phyloP scores from a whole-genome alignment of 2,113 vertebrate genomes.

The Saccopteryx bilineata region DNA sequence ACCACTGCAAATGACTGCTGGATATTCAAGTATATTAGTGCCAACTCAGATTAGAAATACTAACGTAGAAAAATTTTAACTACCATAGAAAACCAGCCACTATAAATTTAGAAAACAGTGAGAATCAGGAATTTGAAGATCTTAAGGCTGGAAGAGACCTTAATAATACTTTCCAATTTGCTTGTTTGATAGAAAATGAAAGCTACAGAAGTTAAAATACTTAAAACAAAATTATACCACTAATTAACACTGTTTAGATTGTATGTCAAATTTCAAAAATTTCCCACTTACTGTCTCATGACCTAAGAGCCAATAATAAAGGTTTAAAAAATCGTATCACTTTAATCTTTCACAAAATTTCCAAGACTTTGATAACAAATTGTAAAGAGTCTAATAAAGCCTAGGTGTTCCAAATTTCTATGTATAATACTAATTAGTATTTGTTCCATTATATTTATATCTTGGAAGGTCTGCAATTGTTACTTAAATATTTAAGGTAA shows the following conservation, averaged over 20 bases:
- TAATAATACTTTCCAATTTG: slow-evolving; percentile 10
- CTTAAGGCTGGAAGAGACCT: slow-evolving; percentile 16
- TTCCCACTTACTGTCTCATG: neutral
- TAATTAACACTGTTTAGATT: neutral
- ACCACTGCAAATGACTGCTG: neutral
- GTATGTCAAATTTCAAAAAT: slow-evolving; percentile 49
- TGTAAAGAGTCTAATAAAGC: slow-evolving; percentile 20
- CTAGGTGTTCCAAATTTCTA: neutral
- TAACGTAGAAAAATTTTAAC: neutral
- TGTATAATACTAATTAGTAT: neutral
- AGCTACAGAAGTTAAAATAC: slow-evolving; percentile 41
- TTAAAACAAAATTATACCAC: slow-evolving; percentile 3
- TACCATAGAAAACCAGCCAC: neutral
- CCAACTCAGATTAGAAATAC: neutral
- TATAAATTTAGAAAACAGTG: slow-evolving; percentile 27
- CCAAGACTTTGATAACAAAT: slow-evolving; percentile 11
- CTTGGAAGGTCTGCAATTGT: neutral
- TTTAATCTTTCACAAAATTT: slow-evolving; percentile 43
- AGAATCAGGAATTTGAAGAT: slow-evolving; percentile 28
- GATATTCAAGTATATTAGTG: neutral
- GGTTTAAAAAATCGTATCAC: neutral
- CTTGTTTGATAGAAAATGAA: slow-evolving; percentile 38
- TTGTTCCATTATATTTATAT: slow-evolving; percentile 26
- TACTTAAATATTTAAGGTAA: slow-evolving; percentile 42
- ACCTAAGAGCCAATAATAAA: neutral